Percentiles rank a stretch among this genome's conserved stretches.
phyloP scores from a whole-genome alignment of 1,140 invertebrate species.

The Harpegnathos saltator region DNA sequence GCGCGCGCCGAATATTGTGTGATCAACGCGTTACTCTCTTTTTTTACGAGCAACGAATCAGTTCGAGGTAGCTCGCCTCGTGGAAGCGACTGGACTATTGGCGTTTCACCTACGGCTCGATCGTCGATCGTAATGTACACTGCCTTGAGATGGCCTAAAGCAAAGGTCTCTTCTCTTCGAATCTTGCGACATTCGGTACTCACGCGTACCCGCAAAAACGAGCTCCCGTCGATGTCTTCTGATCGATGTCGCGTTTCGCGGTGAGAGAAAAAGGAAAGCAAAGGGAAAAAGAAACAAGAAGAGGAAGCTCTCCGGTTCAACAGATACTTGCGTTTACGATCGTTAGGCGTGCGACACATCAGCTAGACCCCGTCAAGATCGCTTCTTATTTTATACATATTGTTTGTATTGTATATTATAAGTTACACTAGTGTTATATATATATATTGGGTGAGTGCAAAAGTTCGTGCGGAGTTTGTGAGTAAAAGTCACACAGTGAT shows the following conservation, averaged over 20 bases:
- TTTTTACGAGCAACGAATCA: slow-evolving; percentile 67
- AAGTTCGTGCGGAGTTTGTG: too few species aligned
- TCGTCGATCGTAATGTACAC: slow-evolving; percentile 67
- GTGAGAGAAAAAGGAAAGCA: background rate
- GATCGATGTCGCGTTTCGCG: slow-evolving; percentile 12
- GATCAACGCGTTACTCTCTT: background rate
- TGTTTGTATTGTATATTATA: slow-evolving; percentile 6
- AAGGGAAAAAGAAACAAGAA: too few species aligned
- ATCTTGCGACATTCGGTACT: slow-evolving; percentile 56
- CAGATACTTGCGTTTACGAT: background rate
- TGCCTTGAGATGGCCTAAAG: slow-evolving; percentile 77
- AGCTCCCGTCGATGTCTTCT: slow-evolving; percentile 38
- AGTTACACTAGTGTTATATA: too few species aligned
- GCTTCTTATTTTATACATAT: background rate
- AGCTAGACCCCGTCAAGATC: too few species aligned
- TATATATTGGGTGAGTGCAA: too few species aligned
- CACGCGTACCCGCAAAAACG: slow-evolving; percentile 18
- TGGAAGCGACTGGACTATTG: slow-evolving; percentile 59
- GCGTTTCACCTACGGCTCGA: slow-evolving; percentile 56
- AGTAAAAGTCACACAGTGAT: too few species aligned
- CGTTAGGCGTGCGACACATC: background rate
- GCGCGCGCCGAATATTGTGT: background rate
- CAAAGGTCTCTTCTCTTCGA: slow-evolving; percentile 71
- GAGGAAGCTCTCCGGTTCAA: background rate
- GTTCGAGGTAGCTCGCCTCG: slow-evolving; percentile 52